phyloP scores from a whole-genome alignment of 2,888 invertebrate genomes.

The Oxystoma pomonae region DNA sequence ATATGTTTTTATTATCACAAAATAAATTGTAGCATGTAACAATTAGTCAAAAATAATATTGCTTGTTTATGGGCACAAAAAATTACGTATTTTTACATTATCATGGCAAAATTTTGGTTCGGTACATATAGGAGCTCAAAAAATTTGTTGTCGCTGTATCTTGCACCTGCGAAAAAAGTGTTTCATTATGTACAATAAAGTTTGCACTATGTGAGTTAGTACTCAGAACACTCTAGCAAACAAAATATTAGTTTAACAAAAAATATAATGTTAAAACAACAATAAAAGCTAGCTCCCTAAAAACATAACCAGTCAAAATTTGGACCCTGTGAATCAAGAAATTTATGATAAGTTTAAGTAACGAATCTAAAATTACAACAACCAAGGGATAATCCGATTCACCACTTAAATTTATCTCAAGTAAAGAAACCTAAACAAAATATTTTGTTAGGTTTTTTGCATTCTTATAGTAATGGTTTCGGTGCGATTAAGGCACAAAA shows the following conservation, averaged over 20 bases:
- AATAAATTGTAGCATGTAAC: no score
- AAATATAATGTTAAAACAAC: background rate
- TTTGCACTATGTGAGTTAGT: background rate
- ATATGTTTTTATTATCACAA: no score
- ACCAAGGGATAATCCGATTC: no score
- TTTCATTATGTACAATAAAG: background rate
- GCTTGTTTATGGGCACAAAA: no score
- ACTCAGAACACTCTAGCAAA: background rate
- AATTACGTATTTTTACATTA: background rate
- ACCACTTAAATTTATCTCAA: no score
- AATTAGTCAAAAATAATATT: no score
- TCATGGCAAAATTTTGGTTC: background rate
- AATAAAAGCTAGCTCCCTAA: background rate
- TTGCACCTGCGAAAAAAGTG: background rate
- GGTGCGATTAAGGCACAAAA: slow-evolving; percentile 1
- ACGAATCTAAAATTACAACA: no score
- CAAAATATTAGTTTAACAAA: background rate
- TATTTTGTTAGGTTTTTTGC: no score
- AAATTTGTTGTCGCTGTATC: background rate
- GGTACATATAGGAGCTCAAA: background rate
- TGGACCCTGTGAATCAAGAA: background rate
- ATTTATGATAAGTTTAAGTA: no score
- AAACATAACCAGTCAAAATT: background rate
- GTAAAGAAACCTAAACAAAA: no score
- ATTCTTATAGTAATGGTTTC: no score